Percentiles rank a stretch among this genome's conserved stretches.
Conservation (phyloP, 2,113 vertebrate species). For the Uria lomvia region DNA sequence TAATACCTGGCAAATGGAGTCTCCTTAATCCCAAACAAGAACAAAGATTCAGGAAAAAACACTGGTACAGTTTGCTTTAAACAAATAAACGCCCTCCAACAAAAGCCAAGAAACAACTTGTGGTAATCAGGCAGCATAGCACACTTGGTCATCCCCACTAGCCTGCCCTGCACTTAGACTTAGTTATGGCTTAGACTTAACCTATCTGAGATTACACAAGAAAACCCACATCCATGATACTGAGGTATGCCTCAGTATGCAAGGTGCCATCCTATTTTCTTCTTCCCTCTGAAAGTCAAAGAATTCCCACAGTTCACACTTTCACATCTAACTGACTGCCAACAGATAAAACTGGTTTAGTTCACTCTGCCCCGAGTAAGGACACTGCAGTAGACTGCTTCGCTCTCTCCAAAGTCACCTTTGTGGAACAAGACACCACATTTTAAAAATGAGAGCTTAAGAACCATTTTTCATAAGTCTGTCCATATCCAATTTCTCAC, state of each 20-base stretch:
- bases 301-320: neutral
- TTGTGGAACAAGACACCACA: neutral
- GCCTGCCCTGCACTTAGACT: neutral
- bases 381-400: neutral
- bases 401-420: neutral
- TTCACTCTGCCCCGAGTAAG: neutral
- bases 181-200: neutral
- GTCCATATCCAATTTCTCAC: neutral
- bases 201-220: neutral
- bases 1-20: neutral
- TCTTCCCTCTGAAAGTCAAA: neutral
- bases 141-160: neutral
- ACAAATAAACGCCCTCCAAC: neutral
- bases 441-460: neutral
- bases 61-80: neutral
- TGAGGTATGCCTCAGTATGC: neutral
- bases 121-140: neutral
- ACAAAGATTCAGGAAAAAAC: neutral
- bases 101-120: neutral
- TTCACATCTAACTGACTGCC: neutral
- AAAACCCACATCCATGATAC: neutral
- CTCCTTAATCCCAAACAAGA: neutral
- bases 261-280: neutral
- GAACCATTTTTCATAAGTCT: neutral
- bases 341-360: neutral